Conservation (phyloP, 2,888 invertebrate species). For the Pecten maximus region DNA sequence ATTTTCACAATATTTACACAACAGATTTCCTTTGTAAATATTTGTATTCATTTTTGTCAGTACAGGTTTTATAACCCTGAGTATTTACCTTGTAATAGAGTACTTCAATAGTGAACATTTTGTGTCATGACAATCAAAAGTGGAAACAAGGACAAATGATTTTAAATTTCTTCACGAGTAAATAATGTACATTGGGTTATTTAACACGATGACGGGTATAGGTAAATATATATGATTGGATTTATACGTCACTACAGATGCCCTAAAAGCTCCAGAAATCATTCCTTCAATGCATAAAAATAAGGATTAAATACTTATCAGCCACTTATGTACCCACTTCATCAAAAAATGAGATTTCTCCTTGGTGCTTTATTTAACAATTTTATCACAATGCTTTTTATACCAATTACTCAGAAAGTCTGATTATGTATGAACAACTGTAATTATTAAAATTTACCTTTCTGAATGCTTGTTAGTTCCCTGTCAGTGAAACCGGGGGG, state of each 20-base stretch:
- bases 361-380: too few relatives aligned
- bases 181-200: neutral
- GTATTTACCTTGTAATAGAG: neutral
- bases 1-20: neutral
- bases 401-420: too few relatives aligned
- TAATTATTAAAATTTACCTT: too few relatives aligned
- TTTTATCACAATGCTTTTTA: too few relatives aligned
- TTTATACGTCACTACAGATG: neutral
- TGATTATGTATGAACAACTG: too few relatives aligned
- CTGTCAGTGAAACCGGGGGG: too few relatives aligned
- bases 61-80: neutral
- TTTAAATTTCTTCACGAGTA: neutral
- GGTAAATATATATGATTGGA: neutral
- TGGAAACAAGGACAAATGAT: neutral
- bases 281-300: neutral
- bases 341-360: too few relatives aligned
- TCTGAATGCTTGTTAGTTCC: too few relatives aligned
- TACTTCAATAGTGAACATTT: neutral
- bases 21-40: slow-evolving; percentile 21
- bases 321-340: too few relatives aligned
- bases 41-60: neutral
- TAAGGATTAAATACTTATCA: too few relatives aligned
- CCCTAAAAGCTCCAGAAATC: neutral
- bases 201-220: neutral
- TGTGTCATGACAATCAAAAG: neutral